Evolutionary conservation across 2,797 vertebrate genomes (phyloP).

Genomic region (Peromyscus attwateri): DNA sequence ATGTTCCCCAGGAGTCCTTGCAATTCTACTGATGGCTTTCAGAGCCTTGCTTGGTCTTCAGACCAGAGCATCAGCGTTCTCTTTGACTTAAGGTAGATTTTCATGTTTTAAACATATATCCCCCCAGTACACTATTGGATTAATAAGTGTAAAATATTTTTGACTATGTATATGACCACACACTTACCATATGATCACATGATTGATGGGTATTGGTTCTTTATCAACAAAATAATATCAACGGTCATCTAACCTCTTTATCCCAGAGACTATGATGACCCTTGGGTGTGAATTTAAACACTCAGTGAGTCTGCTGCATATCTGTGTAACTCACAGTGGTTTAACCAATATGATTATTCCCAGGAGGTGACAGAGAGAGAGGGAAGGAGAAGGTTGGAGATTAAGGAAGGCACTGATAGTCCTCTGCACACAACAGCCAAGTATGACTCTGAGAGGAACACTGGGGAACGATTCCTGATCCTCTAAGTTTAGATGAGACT

Average conservation of each 20-base stretch:
- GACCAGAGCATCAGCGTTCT: neutral
- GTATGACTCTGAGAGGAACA: neutral
- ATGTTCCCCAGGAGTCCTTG: neutral
- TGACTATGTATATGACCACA: neutral
- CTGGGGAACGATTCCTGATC: neutral
- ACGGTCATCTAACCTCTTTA: neutral
- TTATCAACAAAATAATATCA: conserved; percentile 39
- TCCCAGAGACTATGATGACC: neutral
- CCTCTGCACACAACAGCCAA: neutral
- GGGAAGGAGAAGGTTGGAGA: neutral
- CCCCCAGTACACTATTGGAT: neutral
- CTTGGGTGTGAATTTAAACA: conserved; percentile 13
- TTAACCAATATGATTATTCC: neutral
- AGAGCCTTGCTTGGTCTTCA: neutral
- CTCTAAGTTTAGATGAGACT: neutral
- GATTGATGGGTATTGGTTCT: neutral
- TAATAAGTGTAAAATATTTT: conserved; percentile 36
- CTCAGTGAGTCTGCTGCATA: neutral
- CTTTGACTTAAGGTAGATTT: conserved; percentile 28
- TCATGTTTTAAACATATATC: neutral
- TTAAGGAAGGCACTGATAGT: neutral
- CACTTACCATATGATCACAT: neutral
- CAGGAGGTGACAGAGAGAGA: neutral
- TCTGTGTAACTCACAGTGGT: neutral
- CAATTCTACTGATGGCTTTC: neutral